A percentile compares a stretch with the other conserved stretches of the same genome.
Evolutionary conservation across 2,888 invertebrate genomes (phyloP).

Genomic region (Camptogramma bilineatum): DNA sequence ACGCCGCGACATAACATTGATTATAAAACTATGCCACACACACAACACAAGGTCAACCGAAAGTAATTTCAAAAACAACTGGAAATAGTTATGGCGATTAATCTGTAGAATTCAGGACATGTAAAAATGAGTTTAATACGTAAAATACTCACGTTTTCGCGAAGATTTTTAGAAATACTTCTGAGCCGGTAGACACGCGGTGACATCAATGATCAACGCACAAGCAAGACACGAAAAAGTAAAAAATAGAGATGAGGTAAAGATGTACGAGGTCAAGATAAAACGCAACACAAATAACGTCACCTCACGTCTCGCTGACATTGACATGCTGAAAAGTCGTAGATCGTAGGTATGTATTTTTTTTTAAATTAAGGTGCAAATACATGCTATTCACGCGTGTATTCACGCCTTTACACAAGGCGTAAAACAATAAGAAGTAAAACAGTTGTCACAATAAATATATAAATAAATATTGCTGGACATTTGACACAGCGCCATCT

Average conservation of each 20-base stretch:
- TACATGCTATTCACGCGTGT: no score
- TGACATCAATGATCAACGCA: slow-evolving; percentile 54
- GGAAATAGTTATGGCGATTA: not conserved
- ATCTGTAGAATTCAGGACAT: not conserved
- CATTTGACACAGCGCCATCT: no score
- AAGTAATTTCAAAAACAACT: not conserved
- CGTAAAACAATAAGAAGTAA: no score
- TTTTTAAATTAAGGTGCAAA: no score
- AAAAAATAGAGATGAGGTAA: slow-evolving; percentile 13
- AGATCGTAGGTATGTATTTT: no score
- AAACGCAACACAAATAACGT: no score
- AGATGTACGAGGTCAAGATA: no score
- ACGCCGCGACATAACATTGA: slow-evolving; percentile 6
- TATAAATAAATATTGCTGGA: no score
- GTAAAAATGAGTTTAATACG: not conserved
- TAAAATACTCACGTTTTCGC: slow-evolving; percentile 55
- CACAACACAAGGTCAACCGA: slow-evolving; percentile 43
- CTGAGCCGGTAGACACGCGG: slow-evolving; percentile 68
- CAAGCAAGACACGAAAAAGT: slow-evolving; percentile 41
- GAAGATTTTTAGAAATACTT: slow-evolving; percentile 51
- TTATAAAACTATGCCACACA: slow-evolving; percentile 8
- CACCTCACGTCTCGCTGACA: no score
- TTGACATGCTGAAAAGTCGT: no score
- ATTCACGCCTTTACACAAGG: no score
- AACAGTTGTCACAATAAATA: no score